A percentile compares a stretch with the other conserved stretches of the same genome.
Conservation (phyloP, 2,797 vertebrate genomes). For the Holocentrus rufus region DNA sequence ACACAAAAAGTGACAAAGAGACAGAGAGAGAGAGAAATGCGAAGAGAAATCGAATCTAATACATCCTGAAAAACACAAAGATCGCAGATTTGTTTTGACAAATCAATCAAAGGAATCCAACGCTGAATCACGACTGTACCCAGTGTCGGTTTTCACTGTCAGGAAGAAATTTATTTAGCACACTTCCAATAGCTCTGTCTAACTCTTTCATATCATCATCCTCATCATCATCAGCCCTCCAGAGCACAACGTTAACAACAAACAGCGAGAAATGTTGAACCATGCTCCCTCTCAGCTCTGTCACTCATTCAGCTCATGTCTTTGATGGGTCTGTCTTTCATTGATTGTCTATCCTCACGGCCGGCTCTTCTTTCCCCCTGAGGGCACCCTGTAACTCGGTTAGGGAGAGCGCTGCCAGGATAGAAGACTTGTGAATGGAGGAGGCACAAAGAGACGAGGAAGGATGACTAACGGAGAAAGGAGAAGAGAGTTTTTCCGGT, state of each 20-base stretch:
- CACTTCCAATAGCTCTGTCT: constrained; percentile 35
- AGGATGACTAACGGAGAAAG: constrained; percentile 48
- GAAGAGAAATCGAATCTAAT: constrained; percentile 10
- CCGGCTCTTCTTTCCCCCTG: constrained; percentile 59
- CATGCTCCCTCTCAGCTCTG: not conserved
- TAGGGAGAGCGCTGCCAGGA: constrained; percentile 62
- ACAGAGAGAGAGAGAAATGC: constrained; percentile 5
- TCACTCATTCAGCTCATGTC: not conserved
- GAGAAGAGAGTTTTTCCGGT: constrained; percentile 40
- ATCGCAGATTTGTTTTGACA: constrained; percentile 55
- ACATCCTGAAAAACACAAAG: constrained; percentile 26
- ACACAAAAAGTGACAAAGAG: not conserved
- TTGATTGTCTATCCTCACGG: constrained; percentile 49
- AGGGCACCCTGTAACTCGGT: constrained; percentile 68
- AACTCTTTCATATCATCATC: constrained; percentile 28
- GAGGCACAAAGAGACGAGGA: constrained; percentile 31
- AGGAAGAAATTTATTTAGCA: constrained; percentile 52
- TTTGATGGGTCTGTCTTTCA: constrained; percentile 55
- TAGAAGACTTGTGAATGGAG: constrained; percentile 28
- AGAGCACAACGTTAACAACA: constrained; percentile 37
- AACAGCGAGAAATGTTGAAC: constrained; percentile 23
- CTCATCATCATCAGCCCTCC: constrained; percentile 17
- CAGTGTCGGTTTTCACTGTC: constrained; percentile 55
- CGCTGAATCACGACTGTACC: constrained; percentile 20
- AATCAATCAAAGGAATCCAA: constrained; percentile 44